Evolutionary conservation across 1,140 invertebrate species (phyloP).

Genomic region (Zaprionus nigranus): DNA sequence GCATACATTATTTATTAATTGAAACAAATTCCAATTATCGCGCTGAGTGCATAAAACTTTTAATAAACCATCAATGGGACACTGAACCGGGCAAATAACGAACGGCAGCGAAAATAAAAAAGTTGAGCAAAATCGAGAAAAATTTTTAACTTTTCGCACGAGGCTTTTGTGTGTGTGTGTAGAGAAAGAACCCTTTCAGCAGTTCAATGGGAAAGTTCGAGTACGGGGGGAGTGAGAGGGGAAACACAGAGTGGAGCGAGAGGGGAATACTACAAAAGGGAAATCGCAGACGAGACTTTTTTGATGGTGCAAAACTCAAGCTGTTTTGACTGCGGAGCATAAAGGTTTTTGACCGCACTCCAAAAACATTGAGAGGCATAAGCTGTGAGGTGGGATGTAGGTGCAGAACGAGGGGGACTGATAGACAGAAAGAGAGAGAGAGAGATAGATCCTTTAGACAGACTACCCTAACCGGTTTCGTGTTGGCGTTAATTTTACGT

Average conservation of each 20-base stretch:
- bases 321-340: constrained; percentile 28
- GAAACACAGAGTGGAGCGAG: no score
- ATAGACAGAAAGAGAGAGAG: neutral
- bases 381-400: neutral
- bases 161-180: constrained; percentile 42
- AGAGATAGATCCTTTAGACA: no score
- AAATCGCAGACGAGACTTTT: constrained; percentile 39
- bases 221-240: neutral
- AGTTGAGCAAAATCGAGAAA: constrained; percentile 17
- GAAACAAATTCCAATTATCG: constrained; percentile 20
- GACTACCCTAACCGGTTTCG: constrained; percentile 13
- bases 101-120: neutral
- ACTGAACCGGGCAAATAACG: constrained; percentile 54
- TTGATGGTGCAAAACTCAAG: constrained; percentile 27
- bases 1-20: constrained; percentile 23
- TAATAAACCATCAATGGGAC: constrained; percentile 46
- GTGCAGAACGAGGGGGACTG: no score
- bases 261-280: neutral
- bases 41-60: constrained; percentile 21
- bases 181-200: constrained; percentile 61
- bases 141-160: constrained; percentile 68
- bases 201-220: constrained; percentile 48
- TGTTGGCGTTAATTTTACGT: constrained; percentile 68
- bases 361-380: neutral
- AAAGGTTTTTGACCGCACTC: constrained; percentile 40